A percentile compares a stretch with the other conserved stretches of the same genome.
Evolutionary conservation across 2,113 vertebrate species (phyloP).

Genomic region (Marmota flaviventris): DNA sequence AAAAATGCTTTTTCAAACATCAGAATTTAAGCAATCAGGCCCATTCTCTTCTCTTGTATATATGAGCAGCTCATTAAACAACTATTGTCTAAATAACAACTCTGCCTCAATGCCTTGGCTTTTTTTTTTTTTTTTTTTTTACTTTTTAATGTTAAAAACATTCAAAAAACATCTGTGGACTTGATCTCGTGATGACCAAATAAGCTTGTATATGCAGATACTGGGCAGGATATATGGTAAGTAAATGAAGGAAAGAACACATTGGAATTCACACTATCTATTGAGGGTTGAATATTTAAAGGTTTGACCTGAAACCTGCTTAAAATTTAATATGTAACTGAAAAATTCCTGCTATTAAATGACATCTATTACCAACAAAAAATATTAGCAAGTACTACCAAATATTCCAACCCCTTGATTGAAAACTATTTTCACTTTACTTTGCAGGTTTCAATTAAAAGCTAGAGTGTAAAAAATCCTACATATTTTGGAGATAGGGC

Average conservation of each 20-base stretch:
- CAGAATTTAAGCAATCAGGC: conserved; percentile 89
- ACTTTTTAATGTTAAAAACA: conserved; percentile 30
- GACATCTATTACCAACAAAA: neutral
- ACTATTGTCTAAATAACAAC: conserved; percentile 86
- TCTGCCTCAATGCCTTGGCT: conserved; percentile 49
- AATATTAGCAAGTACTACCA: neutral
- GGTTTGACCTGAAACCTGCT: neutral
- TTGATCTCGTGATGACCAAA: neutral
- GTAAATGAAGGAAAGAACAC: neutral
- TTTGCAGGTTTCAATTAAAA: neutral
- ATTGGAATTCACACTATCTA: neutral
- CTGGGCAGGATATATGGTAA: neutral
- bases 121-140: neutral
- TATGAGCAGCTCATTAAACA: conserved; percentile 87
- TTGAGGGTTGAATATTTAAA: neutral
- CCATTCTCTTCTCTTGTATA: conserved; percentile 87
- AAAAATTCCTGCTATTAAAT: conserved; percentile 25
- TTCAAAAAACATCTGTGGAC: conserved; percentile 46
- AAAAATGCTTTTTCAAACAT: conserved; percentile 87
- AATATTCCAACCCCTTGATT: neutral
- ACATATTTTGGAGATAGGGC: neutral
- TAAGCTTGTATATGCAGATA: neutral
- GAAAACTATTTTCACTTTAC: neutral
- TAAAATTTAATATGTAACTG: neutral
- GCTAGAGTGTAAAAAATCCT: neutral